Base-by-base conservation (phyloP, 1,140 invertebrate genomes). In the Panagrolaimus sp. region DNA sequence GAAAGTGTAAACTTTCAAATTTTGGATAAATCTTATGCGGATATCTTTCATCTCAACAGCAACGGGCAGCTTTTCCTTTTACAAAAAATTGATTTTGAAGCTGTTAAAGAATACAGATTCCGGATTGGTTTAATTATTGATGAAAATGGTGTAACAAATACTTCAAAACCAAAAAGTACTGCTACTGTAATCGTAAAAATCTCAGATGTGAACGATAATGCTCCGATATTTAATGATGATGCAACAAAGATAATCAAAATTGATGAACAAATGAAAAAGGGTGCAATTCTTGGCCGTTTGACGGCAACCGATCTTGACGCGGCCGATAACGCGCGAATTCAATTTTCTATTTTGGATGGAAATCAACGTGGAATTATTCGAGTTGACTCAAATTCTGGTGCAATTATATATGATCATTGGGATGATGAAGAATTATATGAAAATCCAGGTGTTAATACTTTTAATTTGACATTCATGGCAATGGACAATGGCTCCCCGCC, bases 141-240 rank as follows among this genome's bases (percentile, higher is more conserved):
- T 26, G 21, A 58, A 58, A 58, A 58, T 58, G 52, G 52, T 12
- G 14, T 58, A 28, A 21, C 52, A 28, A 26, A 21, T 21, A 21
- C 52, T 4, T 58, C 52, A 12, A 28, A 58, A 21, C 21, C 21
- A 58, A 21, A 28, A 12, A 21, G 28, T 12, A 26, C 28, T 12
- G 52, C 52, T 21, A 67, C 28, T 47, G n/a, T 67, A 24, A 43
- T 43, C n/a, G 44, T 67, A 47, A 12, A 43, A 48, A 64, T 76
- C 21, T 12, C 38, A 10, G 76, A 77, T 58, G 65, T 55, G 15
- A 77, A 77, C 55, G 76, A 77, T 67, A 77, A 77, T 46, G 43
- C 46, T 9, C 79, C 78, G 3, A 62, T 62, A 12, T 79, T 80
- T 62, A 43, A 48, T 26, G 17, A 28, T 52, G 38, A 63, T 26